Evolutionary conservation across 2,797 vertebrate genomes (phyloP), one percentile per base, ranked within the genome.

Genomic region (Urophycis tenuis): DNA sequence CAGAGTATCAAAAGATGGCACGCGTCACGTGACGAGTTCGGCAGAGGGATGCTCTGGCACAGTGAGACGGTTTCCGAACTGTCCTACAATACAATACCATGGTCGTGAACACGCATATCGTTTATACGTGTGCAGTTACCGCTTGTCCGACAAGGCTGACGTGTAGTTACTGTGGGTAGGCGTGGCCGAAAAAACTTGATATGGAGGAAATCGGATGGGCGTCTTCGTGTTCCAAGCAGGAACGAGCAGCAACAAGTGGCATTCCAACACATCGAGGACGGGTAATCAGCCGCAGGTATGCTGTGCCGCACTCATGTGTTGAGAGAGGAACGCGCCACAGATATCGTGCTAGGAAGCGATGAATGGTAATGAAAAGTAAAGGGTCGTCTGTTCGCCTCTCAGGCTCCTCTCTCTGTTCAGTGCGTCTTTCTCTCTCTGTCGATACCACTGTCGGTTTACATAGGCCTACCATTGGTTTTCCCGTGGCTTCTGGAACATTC

Each of bases 31-130:
- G 34, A 39, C 64, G 53, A 36, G 74, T 74, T 73, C 69, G 76
- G 67, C 73, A 35, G 72, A 73, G 77, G 74, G 78, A 80, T 75
- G 74, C 25, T 64, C 78, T 41, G 75, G 77, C 81, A 67, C 69
- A 76, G 64, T 67, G 45, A 71, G 71, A 19, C 9, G 71, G 60
- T 29, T 29, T 12, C n/a, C 29, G 4, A 67, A 29, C 60, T 1
- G 60, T 60, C 17, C 45, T 22, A 53, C 22, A 60, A 67, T 22
- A n/a, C 53, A 67, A 3, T n/a, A n/a, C n/a, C n/a, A 67, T n/a
- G n/a, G 60, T 67, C 60, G 12, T 67, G 1, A 29, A 64, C 60
- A 25, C 11, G 19, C 53, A 6, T 25, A 19, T 49, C 53, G 22
- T 60, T 25, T 9, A 60, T n/a, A 25, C 22, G 53, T 25, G 45